A percentile compares a stretch with the other conserved stretches of the same genome.
Evolutionary conservation across 1,140 invertebrate genomes (phyloP).

Genomic region (Halyomorpha halys): DNA sequence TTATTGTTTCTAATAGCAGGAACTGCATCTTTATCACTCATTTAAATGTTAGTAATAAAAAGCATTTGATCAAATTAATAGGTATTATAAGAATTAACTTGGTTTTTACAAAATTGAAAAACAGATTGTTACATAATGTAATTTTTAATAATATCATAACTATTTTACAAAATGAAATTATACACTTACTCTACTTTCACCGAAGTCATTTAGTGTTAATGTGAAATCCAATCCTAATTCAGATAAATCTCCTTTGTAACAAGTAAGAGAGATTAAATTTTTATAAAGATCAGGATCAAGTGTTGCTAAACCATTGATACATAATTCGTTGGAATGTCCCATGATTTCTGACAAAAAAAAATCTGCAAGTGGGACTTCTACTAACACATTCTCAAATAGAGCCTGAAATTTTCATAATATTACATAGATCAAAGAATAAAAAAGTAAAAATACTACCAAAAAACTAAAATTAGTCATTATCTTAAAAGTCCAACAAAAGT

Average conservation of each 20-base stretch:
- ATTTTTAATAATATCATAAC: too few species aligned
- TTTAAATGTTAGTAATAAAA: too few species aligned
- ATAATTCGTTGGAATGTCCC: conserved; percentile 65
- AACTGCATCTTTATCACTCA: too few species aligned
- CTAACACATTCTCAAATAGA: conserved; percentile 87
- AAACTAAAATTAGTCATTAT: too few species aligned
- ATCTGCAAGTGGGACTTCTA: conserved; percentile 86
- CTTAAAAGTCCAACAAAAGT: too few species aligned
- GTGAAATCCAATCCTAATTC: conserved; percentile 90
- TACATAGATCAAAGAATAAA: too few species aligned
- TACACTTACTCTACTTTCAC: conserved; percentile 62
- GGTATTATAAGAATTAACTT: too few species aligned
- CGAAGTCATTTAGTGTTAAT: conserved; percentile 76
- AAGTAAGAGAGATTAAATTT: conserved; percentile 79
- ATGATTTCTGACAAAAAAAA: conserved; percentile 85
- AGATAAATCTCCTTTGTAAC: conserved; percentile 64
- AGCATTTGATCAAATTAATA: too few species aligned
- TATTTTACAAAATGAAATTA: background rate
- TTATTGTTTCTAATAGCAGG: too few species aligned
- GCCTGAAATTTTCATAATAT: conserved; percentile 56
- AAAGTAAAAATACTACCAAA: too few species aligned
- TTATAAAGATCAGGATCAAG: conserved; percentile 85
- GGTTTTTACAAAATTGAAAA: too few species aligned
- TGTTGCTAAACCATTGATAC: conserved; percentile 87
- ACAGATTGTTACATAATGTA: too few species aligned